phyloP scores from a whole-genome alignment of 2,888 invertebrate genomes.

The Pediacus dermestoides region DNA sequence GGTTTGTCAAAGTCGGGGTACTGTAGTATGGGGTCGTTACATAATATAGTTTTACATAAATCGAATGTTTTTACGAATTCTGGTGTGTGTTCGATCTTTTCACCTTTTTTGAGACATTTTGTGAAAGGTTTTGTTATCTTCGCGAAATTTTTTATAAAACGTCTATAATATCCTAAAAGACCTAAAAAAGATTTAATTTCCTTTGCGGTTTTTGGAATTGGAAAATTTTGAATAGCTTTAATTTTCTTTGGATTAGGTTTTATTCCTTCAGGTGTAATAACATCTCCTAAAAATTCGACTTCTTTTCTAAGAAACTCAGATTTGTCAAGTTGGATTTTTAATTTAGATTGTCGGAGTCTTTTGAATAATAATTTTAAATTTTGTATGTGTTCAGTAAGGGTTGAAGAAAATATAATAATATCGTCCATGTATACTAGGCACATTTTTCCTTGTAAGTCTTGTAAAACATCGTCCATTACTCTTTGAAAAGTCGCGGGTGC shows the following conservation, averaged over 20 bases:
- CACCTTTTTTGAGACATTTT: slow-evolving; percentile 18
- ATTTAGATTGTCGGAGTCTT: slow-evolving; percentile 26
- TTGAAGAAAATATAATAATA: slow-evolving; percentile 17
- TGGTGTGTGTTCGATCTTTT: too few relatives aligned
- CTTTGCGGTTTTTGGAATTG: slow-evolving; percentile 26
- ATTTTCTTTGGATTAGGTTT: slow-evolving; percentile 39
- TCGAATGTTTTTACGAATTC: too few relatives aligned
- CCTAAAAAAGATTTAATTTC: slow-evolving; percentile 35
- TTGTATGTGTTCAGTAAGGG: slow-evolving; percentile 27
- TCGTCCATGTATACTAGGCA: slow-evolving; percentile 20
- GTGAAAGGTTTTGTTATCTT: slow-evolving; percentile 23
- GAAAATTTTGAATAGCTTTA: slow-evolving; percentile 26
- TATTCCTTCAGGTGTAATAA: slow-evolving; percentile 36
- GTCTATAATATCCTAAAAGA: slow-evolving; percentile 22
- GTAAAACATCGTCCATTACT: slow-evolving; percentile 19
- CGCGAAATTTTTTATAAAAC: slow-evolving; percentile 25
- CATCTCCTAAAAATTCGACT: slow-evolving; percentile 37
- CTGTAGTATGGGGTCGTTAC: slow-evolving; percentile 16
- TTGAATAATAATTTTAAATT: slow-evolving; percentile 24
- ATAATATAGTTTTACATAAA: slow-evolving; percentile 8
- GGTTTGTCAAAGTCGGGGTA: slow-evolving; percentile 25
- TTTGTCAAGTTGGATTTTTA: slow-evolving; percentile 30
- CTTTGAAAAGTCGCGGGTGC: slow-evolving; percentile 21
- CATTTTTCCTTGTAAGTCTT: slow-evolving; percentile 54
- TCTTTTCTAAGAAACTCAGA: slow-evolving; percentile 30